Base-by-base conservation (phyloP, 2,113 vertebrate genomes). In the Alethe castanea region DNA sequence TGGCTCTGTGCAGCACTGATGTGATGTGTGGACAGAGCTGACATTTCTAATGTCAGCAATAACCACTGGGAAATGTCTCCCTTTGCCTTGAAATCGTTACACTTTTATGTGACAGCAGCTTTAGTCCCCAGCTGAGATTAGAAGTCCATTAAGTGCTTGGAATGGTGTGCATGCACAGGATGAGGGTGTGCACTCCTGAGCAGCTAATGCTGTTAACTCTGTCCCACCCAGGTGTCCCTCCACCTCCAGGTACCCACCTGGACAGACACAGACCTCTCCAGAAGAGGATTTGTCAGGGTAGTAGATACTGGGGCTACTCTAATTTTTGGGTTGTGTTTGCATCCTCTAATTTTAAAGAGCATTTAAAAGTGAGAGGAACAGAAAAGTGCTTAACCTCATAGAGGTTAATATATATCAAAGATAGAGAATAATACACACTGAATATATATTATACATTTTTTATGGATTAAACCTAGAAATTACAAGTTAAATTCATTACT, bases 51-150 rank as follows among this genome's bases (percentile, higher is more conserved):
- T 61, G 59, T 48, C 70, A 85, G 53, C 84, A 82, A 6, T 90
- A 78, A 85, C 73, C 83, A 7, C 81, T 67, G 82, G 71, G 88
- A 86, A 95, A 91, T 54, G 52, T 66, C 77, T 81, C 57, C 73
- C 66, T 92, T 89, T 72, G 86, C 91, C 69, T 81, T 81, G 89
- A 89, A 82, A 85, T 91, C 57, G 0, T 94, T 84, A 26, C 19
- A 29, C 67, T 50, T 92, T 81, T 81, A 79, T 81, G 73, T 72
- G 86, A 71, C 73, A 82, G 91, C 65, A 95, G 72, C 89, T 89
- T 36, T 29, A n/a, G 72, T 64, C 57, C 77, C 83, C 92, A 92
- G 65, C 91, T 95, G 92, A 84, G 83, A 76, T 78, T 14, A 78
- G 47, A 86, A 93, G 52, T 65, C 61, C 65, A 79, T 86, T 84